Conservation (phyloP, 1,140 invertebrate species). For the Drosophila asahinai region DNA sequence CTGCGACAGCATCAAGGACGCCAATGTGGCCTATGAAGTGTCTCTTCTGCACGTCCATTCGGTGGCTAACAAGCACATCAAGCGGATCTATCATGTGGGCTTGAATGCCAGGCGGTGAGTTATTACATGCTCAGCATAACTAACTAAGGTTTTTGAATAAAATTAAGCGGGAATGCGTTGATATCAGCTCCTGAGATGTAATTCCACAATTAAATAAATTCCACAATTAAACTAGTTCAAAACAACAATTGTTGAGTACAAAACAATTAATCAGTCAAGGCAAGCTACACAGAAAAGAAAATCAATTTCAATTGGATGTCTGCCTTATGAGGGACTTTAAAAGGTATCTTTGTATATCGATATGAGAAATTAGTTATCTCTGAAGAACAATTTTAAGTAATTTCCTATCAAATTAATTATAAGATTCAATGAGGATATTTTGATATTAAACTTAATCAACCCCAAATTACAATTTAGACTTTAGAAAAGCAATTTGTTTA, state of each 20-base stretch:
- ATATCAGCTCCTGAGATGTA: background rate
- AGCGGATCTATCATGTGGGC: constrained; percentile 80
- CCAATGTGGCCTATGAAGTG: constrained; percentile 83
- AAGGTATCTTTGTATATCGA: background rate
- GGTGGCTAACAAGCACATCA: constrained; percentile 78
- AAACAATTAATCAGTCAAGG: constrained; percentile 12
- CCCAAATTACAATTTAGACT: too few species aligned
- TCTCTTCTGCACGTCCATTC: constrained; percentile 73
- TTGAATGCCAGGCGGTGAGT: constrained; percentile 73
- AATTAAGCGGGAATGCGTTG: background rate
- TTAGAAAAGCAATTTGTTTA: background rate
- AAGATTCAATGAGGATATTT: too few species aligned
- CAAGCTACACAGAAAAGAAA: background rate
- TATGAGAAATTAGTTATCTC: background rate
- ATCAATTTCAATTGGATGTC: background rate
- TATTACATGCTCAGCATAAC: too few species aligned
- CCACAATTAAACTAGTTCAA: constrained; percentile 1
- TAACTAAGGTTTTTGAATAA: background rate
- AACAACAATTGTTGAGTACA: background rate
- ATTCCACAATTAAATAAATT: background rate
- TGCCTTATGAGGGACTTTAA: background rate
- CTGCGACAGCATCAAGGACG: constrained; percentile 63
- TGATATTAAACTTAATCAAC: too few species aligned
- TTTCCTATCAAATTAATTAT: background rate
- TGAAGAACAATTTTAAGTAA: background rate